Conservation (phyloP, 2,888 invertebrate genomes). For the Ceraclea dissimilis region DNA sequence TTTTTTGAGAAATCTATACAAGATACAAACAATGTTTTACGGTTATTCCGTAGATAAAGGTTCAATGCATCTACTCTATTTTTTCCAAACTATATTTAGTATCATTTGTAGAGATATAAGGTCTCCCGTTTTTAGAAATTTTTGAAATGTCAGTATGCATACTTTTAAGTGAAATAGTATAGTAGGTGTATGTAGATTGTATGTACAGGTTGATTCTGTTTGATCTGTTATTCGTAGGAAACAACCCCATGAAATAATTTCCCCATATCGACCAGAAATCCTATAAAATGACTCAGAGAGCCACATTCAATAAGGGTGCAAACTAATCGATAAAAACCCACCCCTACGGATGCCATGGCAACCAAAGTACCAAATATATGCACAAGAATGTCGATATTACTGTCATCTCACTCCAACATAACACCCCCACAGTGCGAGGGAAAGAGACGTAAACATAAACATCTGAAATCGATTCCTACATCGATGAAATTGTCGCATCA, state of each 20-base stretch:
- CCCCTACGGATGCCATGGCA: slow-evolving; percentile 20
- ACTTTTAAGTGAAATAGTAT: too few species aligned
- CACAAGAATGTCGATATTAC: slow-evolving; percentile 9
- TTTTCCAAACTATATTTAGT: too few species aligned
- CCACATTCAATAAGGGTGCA: slow-evolving; percentile 3
- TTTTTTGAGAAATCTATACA: too few species aligned
- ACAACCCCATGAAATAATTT: neutral
- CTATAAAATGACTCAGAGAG: neutral
- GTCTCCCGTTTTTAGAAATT: too few species aligned
- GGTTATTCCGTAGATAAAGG: too few species aligned
- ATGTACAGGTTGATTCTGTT: neutral
- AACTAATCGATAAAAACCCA: slow-evolving; percentile 8
- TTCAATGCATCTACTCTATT: too few species aligned
- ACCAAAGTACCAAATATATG: slow-evolving; percentile 5
- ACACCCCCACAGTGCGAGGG: slow-evolving; percentile 19
- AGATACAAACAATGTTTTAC: too few species aligned
- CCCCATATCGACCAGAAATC: slow-evolving; percentile 1
- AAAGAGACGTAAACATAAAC: slow-evolving; percentile 30
- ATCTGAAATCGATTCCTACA: slow-evolving; percentile 51
- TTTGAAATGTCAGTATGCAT: too few species aligned
- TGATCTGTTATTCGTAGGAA: neutral
- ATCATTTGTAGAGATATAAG: too few species aligned
- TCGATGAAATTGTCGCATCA: slow-evolving; percentile 35
- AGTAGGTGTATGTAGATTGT: too few species aligned
- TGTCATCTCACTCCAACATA: slow-evolving; percentile 30